phyloP scores from a whole-genome alignment of 2,113 vertebrate genomes.

The Callipepla californica region DNA sequence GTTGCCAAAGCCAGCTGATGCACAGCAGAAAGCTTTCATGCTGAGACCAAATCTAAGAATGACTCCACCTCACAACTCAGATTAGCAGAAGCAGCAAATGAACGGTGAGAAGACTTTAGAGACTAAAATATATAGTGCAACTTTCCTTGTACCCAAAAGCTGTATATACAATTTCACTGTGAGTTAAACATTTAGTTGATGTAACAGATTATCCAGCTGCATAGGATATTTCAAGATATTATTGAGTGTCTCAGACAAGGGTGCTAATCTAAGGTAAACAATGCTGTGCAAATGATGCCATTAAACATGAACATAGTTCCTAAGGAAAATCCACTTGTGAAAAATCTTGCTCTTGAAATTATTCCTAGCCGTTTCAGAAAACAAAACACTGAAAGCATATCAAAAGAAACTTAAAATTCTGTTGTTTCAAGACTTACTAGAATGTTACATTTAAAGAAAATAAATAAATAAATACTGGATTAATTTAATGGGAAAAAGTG shows the following conservation, averaged over 20 bases:
- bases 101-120: not conserved
- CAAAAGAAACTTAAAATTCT: not conserved
- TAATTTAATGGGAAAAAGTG: not conserved
- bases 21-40: not conserved
- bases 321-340: not conserved
- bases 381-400: not conserved
- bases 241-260: not conserved
- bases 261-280: slow-evolving; percentile 12
- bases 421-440: not conserved
- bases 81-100: not conserved
- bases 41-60: not conserved
- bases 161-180: not conserved
- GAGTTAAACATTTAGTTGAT: not conserved
- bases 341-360: not conserved
- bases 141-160: not conserved
- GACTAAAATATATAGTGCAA: not conserved
- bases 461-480: not conserved
- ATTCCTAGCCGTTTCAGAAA: not conserved
- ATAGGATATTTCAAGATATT: not conserved
- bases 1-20: not conserved
- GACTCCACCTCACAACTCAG: not conserved
- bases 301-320: not conserved
- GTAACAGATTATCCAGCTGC: not conserved
- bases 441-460: not conserved
- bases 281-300: not conserved